Percentiles rank a stretch among this genome's conserved stretches.
Evolutionary conservation across 2,113 vertebrate genomes (phyloP).

Genomic region (Chaetops frenatus): DNA sequence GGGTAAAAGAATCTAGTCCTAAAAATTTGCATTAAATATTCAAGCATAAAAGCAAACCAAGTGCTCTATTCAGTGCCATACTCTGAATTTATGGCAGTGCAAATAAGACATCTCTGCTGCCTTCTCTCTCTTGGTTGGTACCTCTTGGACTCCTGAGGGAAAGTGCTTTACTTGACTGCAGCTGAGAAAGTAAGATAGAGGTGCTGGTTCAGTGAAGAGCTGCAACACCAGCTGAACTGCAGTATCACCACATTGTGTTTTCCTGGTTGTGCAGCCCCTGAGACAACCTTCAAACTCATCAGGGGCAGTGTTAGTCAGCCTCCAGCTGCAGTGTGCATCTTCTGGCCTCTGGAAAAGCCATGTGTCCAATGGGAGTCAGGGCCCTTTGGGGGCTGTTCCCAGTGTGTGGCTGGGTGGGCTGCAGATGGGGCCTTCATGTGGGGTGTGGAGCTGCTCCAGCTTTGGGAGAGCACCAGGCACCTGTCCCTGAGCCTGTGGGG

Average conservation of each 20-base stretch:
- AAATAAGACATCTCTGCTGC: background rate
- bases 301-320: background rate
- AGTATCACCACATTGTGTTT: background rate
- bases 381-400: no score
- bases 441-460: background rate
- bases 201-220: background rate
- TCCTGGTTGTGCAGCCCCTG: background rate
- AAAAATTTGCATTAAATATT: background rate
- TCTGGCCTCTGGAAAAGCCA: background rate
- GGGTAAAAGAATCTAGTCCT: background rate
- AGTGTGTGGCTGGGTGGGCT: no score
- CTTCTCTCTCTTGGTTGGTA: background rate
- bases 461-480: no score
- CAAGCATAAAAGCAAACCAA: background rate
- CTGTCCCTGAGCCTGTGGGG: no score
- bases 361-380: background rate
- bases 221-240: background rate
- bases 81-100: background rate
- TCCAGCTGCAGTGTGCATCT: background rate
- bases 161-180: background rate
- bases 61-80: background rate
- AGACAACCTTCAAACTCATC: background rate
- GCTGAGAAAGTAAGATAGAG: background rate
- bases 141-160: no score
- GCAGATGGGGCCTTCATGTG: fast-evolving